A percentile compares a stretch with the other conserved stretches of the same genome.
Conservation (phyloP, 1,140 invertebrate genomes). For the Lysiphlebus fabarum region DNA sequence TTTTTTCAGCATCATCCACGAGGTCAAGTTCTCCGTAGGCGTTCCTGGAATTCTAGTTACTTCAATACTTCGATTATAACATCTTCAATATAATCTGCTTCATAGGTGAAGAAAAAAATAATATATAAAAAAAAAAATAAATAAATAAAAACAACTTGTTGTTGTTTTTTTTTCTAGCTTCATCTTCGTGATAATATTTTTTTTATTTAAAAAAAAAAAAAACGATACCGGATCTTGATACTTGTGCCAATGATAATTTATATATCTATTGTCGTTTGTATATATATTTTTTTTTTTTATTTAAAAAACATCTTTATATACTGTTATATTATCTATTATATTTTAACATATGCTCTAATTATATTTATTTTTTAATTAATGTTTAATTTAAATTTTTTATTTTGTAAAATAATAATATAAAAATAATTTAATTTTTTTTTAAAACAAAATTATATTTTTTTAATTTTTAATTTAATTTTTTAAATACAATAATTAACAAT, state of each 20-base stretch:
- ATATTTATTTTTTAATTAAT: too few relatives aligned
- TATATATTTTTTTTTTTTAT: not conserved
- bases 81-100: not conserved
- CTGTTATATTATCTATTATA: conserved; percentile 5
- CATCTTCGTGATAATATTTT: too few relatives aligned
- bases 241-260: conserved; percentile 18
- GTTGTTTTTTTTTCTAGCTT: conserved; percentile 12
- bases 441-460: too few relatives aligned
- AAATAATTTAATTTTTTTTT: too few relatives aligned
- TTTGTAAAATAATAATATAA: too few relatives aligned
- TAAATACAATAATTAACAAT: too few relatives aligned
- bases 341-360: too few relatives aligned
- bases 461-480: too few relatives aligned
- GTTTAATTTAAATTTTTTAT: too few relatives aligned
- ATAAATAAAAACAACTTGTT: conserved; percentile 7
- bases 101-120: not conserved
- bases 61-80: not conserved
- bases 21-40: conserved; percentile 38
- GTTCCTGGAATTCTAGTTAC: conserved; percentile 38
- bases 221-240: conserved; percentile 11
- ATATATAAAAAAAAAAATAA: not conserved
- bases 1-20: conserved; percentile 13
- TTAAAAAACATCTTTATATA: conserved; percentile 14
- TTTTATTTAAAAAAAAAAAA: not conserved
- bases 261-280: conserved; percentile 20